These are phyloP conservation scores for Tetragnatha montana DNA, from an alignment of 2,888 invertebrate species.

Conservation along the genomic window DNA sequence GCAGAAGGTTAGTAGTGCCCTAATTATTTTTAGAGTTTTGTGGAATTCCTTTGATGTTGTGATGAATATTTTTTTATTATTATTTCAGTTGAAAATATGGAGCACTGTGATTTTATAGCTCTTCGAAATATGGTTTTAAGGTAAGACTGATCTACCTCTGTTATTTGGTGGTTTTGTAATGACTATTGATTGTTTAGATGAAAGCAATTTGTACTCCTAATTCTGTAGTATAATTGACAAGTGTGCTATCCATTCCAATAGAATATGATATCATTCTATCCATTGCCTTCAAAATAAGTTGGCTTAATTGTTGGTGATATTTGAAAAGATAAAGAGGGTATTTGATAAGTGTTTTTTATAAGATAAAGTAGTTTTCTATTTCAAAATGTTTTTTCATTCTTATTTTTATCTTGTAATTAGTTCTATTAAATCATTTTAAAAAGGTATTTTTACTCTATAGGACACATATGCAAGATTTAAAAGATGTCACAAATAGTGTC, in stretches of 20 bases:
- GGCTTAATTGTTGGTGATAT: background rate
- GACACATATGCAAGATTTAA: slow-evolving; percentile 96
- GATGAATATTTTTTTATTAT: background rate
- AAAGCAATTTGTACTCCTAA: too few species aligned
- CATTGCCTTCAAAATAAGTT: background rate
- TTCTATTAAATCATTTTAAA: too few species aligned
- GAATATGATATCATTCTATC: too few species aligned
- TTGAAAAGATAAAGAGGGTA: too few species aligned
- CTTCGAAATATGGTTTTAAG: slow-evolving; percentile 93
- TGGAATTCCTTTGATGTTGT: background rate
- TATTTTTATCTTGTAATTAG: too few species aligned
- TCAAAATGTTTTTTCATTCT: too few species aligned
- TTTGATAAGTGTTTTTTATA: background rate
- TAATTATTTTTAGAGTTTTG: background rate
- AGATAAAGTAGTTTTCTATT: too few species aligned
- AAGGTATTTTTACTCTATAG: slow-evolving; percentile 76
- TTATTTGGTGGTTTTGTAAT: background rate
- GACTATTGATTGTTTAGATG: background rate
- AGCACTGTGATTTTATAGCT: slow-evolving; percentile 99
- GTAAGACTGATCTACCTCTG: slow-evolving; percentile 44
- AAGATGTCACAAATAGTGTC: slow-evolving; percentile 98
- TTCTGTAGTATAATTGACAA: background rate
- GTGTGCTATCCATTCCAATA: too few species aligned
- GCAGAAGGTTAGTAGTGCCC: slow-evolving; percentile 84
- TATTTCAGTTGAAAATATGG: slow-evolving; percentile 91